These are phyloP conservation scores for Hoplostethus atlanticus DNA, from an alignment of 2,797 vertebrate genomes.

Conservation along the genomic window DNA sequence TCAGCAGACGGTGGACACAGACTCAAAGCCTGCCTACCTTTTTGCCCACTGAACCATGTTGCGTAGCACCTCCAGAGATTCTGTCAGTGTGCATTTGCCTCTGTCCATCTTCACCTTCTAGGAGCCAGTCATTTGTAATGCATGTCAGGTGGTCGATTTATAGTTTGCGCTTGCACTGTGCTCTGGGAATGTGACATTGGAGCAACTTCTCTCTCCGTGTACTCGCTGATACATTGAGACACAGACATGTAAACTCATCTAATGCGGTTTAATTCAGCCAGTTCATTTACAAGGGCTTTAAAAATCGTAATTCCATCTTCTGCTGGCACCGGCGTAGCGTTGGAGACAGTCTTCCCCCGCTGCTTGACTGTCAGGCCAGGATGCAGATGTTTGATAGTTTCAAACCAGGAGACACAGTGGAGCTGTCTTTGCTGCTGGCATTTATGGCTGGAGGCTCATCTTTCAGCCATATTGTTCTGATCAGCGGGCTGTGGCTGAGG, in stretches of 20 bases:
- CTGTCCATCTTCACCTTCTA: constrained; percentile 77
- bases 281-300: constrained; percentile 73
- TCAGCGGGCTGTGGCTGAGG: constrained; percentile 69
- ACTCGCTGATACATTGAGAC: constrained; percentile 46
- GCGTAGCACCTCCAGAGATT: constrained; percentile 49
- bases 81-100: constrained; percentile 73
- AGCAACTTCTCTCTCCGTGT: constrained; percentile 48
- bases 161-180: constrained; percentile 71
- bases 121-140: constrained; percentile 74
- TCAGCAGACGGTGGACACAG: constrained; percentile 26
- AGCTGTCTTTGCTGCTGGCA: constrained; percentile 79
- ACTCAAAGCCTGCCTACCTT: constrained; percentile 23
- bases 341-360: constrained; percentile 51
- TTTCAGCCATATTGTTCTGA: constrained; percentile 84
- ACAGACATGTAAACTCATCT: constrained; percentile 69
- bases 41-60: constrained; percentile 58
- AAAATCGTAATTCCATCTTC: constrained; percentile 74
- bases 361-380: constrained; percentile 70
- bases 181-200: constrained; percentile 73
- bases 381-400: constrained; percentile 76
- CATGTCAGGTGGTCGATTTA: constrained; percentile 78
- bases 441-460: constrained; percentile 76
- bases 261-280: constrained; percentile 66
- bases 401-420: constrained; percentile 73
- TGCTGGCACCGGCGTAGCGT: constrained; percentile 48